Evolutionary conservation across 2,113 vertebrate species (phyloP), one percentile per base, ranked within the genome.

Genomic region (Chunga burmeisteri): DNA sequence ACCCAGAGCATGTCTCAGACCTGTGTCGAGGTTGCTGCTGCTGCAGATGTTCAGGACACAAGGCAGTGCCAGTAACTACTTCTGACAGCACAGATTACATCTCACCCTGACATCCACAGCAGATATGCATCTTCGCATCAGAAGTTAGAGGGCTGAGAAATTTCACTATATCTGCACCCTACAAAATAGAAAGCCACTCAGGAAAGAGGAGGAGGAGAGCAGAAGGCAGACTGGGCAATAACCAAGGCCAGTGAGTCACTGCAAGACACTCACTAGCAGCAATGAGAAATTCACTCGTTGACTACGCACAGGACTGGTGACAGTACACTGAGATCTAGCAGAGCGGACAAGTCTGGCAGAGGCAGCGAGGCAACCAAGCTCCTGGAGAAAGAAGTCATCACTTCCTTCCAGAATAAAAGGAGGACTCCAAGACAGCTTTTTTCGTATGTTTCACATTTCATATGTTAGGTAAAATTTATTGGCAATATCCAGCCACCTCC

Each of bases 201-300:
- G 91, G 86, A 96, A 94, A 87, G 91, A 96, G 81, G 61, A 92
- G 91, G 91, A 96, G 70, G 66, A 86, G 44, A 96, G 68, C 95
- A 97, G 93, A 93, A 96, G 81, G 95, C 84, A 93, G 84, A 89
- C 91, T 72, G 78, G 93, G 89, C 95, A 96, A 81, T 79, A 96
- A 91, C 38, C 16, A 75, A 91, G 50, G 56, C 73, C 86, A 82
- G 27, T 96, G 95, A 97, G 86, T 97, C 94, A 97, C 86, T 55
- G 38, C 47, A 84, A 95, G 80, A 72, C 10, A 2, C 53, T 81
- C 78, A 71, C 18, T 36, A 80, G 53, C 70, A 86, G 93, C 61
- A 94, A 75, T 75, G 65, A 96, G 84, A 77, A 91, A 96, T 87
- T 87, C 47, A 30, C 52, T 93, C 70, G 61, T 63, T 63, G 84